Conservation (phyloP, 2,888 invertebrate species). For the Caenorhabditis imperialis region DNA sequence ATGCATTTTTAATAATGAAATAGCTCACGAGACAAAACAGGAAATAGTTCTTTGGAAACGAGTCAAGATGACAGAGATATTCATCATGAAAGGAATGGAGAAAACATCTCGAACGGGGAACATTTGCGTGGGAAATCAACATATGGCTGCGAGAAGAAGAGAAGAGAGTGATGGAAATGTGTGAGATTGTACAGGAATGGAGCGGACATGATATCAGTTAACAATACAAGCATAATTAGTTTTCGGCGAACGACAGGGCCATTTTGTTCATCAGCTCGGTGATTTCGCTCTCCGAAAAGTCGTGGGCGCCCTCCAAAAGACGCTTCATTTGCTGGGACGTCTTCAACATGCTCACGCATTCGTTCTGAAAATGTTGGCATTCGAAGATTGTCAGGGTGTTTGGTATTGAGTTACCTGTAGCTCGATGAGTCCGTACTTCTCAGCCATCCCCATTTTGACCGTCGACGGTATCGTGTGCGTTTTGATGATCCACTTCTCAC, state of each 20-base stretch:
- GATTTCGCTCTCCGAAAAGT: conserved; percentile 9
- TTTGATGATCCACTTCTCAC: conserved; percentile 24
- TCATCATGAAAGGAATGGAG: not conserved
- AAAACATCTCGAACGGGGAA: too few species aligned
- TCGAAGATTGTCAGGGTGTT: too few species aligned
- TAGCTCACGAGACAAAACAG: too few species aligned
- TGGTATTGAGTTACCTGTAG: conserved; percentile 6
- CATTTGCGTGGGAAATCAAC: too few species aligned
- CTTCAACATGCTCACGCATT: conserved; percentile 20
- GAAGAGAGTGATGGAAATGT: not conserved
- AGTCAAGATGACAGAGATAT: not conserved
- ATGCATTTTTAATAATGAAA: too few species aligned
- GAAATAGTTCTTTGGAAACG: not conserved
- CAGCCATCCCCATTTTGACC: conserved; percentile 16
- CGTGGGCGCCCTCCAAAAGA: conserved; percentile 14
- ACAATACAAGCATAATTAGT: conserved; percentile 1
- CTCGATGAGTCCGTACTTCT: conserved; percentile 15
- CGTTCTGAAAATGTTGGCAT: conserved; percentile 14
- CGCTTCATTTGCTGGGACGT: conserved; percentile 29
- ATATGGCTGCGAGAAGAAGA: not conserved
- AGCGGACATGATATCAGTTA: not conserved
- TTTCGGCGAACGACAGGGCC: conserved; percentile 12
- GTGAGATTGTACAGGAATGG: not conserved
- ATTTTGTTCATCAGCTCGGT: conserved; percentile 20
- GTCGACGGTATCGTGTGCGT: conserved; percentile 15